Evolutionary conservation across 1,140 invertebrate species (phyloP), one percentile per base, ranked within the genome.

Genomic region (Dendroctonus ponderosae): DNA sequence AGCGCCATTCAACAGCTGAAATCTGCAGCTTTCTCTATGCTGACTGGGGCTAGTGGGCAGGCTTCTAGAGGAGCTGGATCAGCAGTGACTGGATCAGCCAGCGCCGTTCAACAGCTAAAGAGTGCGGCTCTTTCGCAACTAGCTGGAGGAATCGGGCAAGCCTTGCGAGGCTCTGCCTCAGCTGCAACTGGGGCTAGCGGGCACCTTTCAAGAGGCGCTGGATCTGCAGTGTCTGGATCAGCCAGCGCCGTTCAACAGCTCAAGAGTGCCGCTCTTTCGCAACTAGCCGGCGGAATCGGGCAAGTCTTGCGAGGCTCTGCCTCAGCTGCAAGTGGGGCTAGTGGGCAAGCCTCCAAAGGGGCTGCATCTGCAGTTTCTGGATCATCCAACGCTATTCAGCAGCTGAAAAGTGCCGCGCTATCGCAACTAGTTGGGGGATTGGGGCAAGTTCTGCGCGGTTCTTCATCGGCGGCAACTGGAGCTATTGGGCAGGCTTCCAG

Each of bases 1-100:
- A 37, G 11, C 11, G 53, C 26, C 8, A n/a, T 56, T 7, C 14
- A 59, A 9, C 44, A 61, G 26, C 7, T 61, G 39, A 61, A 61
- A 50, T 37, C 58, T 5, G 58, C 58, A 11, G 26, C 12, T 39
- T 37, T 50, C 5, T 50, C 46, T 9, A 44, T 49, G n/a, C 12
- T 50, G n/a, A 39, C 58, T 49, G 40, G 40, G 8, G 26, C 50
- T 7, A 12, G 9, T 49, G 44, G 58, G 39, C 58, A 60, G 12
- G 43, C 46, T 48, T 48, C 58, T 5, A 48, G 44, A 49, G 58
- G 58, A 38, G 8, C 11, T 43, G 5, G 39, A 43, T 26, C 54
- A 5, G 54, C 40, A 42, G 2, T 43, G 43, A 1, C 38, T 7
- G 57, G 57, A 1, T 14, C 57, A 26, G 14, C 57, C 15, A 9